A percentile compares a stretch with the other conserved stretches of the same genome.
These are phyloP conservation scores for Colistium nudipinnis DNA, from an alignment of 2,113 vertebrate species.

Conservation along the genomic window DNA sequence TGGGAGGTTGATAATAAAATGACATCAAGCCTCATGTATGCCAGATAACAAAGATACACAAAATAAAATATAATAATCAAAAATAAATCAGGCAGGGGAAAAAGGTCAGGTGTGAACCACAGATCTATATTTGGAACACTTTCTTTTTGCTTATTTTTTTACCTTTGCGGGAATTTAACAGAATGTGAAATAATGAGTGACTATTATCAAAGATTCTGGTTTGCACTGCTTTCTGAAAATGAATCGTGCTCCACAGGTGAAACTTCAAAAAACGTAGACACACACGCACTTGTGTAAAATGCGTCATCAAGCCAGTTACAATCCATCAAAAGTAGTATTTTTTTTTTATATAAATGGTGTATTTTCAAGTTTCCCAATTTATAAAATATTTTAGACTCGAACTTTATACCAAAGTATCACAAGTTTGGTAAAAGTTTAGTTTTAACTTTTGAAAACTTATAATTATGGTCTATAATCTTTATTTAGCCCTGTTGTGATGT, in stretches of 20 bases:
- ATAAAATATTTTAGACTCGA: too few species aligned
- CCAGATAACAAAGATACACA: constrained; percentile 8
- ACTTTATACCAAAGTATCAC: too few species aligned
- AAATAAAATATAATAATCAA: too few species aligned
- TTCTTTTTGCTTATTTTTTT: too few species aligned
- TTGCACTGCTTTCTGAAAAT: not conserved
- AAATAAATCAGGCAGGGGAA: constrained; percentile 9
- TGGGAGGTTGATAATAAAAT: constrained; percentile 47
- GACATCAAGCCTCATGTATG: constrained; percentile 25
- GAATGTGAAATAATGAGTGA: constrained; percentile 3
- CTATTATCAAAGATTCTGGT: not conserved
- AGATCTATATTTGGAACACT: constrained; percentile 2
- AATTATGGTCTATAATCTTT: too few species aligned
- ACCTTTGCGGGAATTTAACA: not conserved
- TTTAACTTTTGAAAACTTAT: not conserved
- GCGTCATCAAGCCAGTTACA: too few species aligned
- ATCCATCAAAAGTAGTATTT: too few species aligned
- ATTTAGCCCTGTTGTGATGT: not conserved
- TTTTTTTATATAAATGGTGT: too few species aligned
- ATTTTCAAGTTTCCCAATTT: too few species aligned
- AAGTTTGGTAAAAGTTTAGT: not conserved
- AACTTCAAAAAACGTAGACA: too few species aligned
- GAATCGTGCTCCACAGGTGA: too few species aligned
- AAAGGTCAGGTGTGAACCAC: constrained; percentile 34
- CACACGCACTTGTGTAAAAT: too few species aligned